Evolutionary conservation across 2,113 vertebrate genomes (phyloP), one percentile per base, ranked within the genome.

Genomic region (Pituophis catenifer): DNA sequence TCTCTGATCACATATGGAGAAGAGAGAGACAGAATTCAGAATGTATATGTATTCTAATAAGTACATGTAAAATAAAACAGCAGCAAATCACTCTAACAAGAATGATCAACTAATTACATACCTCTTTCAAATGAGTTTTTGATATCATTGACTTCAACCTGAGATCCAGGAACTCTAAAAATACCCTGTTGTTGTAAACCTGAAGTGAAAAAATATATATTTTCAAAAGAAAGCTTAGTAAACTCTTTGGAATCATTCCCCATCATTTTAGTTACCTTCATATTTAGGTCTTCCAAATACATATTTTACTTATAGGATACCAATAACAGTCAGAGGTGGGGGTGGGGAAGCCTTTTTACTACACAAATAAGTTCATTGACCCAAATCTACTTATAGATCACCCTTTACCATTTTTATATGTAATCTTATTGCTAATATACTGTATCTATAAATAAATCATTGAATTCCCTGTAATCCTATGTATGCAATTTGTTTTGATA

Each of bases 101-200:
- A 62, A 86, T 38, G 29, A 38, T 21, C 50, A 29, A 19, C 54
- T 89, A 62, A 29, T 75, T 55, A 94, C 98, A 92, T 92, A 99
- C 99, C 99, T 99, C 99, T 98, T 96, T 99, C 99, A 97, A 99
- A 99, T 19, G 99, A 99, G 96, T 99, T 99, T 97, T 99, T 99
- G 97, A 99, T 99, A 97, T 99, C 99, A 2, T 99, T 99, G 95
- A 99, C 99, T 98, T 99, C 99, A 81, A 99, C 98, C 96, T 99
- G 99, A 95, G 99, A 99, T 96, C 99, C 99, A 12, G 99, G 99
- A 95, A 99, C 99, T 95, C 99, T 96, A 97, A 99, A 99, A 97
- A 99, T 99, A 91, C 99, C 99, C 97, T 99, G 99, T 90, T 99
- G 99, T 96, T 99, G 99, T 87, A 99, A 98, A 96, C 99, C 99